Evolutionary conservation across 2,888 invertebrate species (phyloP).

Genomic region (Cosmia pyralina): DNA sequence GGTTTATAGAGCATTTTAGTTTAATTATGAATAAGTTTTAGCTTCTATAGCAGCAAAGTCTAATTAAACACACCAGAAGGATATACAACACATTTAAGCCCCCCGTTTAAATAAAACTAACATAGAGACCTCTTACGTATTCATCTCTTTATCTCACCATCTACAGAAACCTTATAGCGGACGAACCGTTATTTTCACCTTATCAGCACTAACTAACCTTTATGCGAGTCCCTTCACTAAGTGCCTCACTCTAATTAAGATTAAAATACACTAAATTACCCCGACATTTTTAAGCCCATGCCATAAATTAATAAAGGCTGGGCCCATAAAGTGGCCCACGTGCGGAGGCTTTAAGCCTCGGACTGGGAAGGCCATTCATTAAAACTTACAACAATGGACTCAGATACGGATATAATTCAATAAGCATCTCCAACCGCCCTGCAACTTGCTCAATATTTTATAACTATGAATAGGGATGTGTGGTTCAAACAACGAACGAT

Average conservation of each 20-base stretch:
- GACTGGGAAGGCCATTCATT: constrained; percentile 80
- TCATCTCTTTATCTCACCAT: constrained; percentile 50
- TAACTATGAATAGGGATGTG: constrained; percentile 59
- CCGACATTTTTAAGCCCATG: constrained; percentile 64
- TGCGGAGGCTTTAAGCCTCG: constrained; percentile 62
- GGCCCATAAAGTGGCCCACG: constrained; percentile 70
- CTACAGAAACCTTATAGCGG: constrained; percentile 51
- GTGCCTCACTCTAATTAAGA: constrained; percentile 62
- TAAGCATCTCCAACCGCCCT: constrained; percentile 73
- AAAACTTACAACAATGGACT: constrained; percentile 84
- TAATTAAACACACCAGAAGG: constrained; percentile 17
- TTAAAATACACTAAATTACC: constrained; percentile 72
- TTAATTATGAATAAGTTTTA: not conserved
- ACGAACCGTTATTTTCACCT: constrained; percentile 44
- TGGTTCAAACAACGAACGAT: constrained; percentile 32
- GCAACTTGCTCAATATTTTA: constrained; percentile 65
- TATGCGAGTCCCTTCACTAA: constrained; percentile 45
- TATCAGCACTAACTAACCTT: constrained; percentile 50
- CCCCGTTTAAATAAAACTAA: constrained; percentile 33
- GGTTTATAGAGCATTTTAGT: too few relatives aligned
- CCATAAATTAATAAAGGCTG: constrained; percentile 68
- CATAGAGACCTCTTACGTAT: constrained; percentile 37
- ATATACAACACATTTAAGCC: constrained; percentile 12
- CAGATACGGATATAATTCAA: constrained; percentile 86
- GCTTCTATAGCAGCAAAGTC: constrained; percentile 5